Evolutionary conservation across 2,113 vertebrate genomes (phyloP), one percentile per base, ranked within the genome.

Genomic region (Chaetura pelagica): DNA sequence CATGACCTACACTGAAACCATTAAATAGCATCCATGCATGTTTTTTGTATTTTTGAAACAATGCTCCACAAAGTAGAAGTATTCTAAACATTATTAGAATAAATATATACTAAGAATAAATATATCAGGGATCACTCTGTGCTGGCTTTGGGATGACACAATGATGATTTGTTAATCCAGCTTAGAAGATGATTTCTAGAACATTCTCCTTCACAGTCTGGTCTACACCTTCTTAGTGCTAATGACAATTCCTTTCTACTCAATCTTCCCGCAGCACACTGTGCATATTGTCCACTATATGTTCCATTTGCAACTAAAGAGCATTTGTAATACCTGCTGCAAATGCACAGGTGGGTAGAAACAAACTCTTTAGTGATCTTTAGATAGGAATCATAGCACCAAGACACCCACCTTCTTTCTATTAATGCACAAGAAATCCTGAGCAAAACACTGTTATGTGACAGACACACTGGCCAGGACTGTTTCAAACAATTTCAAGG

Each of bases 321-420:
- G 11, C 2, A 2, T 27, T 30, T 66, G 52, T 0, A 1, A 26
- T 35, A 49, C 15, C 15, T 48, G 42, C 7, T 63, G 20, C 29
- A 75, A 78, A 48, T 54, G 21, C 18, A 48, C 8, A 44, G 22
- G 32, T 9, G 26, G 17, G 27, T 54, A 76, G 67, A 79, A 48
- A 38, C 7, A 6, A 81, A 75, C 0, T 5, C 12, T 38, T 66
- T 32, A 38, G 17, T 10, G 12, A 42, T 34, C 26, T 82, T 89
- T 55, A 32, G 7, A 20, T 20, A 35, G 17, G 22, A 87, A 51
- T 38, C 7, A 34, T 26, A 10, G 7, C 67, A 64, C 5, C 18
- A 72, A 75, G n/a, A 20, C 13, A 67, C 7, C 18, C 51, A 84
- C 5, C 4, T 34, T 71, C 35, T 40, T 66, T 49, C 24, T 59